Percentiles rank a stretch among this genome's conserved stretches.
phyloP scores from a whole-genome alignment of 2,113 vertebrate genomes.

The Rousettus leschenaultii region DNA sequence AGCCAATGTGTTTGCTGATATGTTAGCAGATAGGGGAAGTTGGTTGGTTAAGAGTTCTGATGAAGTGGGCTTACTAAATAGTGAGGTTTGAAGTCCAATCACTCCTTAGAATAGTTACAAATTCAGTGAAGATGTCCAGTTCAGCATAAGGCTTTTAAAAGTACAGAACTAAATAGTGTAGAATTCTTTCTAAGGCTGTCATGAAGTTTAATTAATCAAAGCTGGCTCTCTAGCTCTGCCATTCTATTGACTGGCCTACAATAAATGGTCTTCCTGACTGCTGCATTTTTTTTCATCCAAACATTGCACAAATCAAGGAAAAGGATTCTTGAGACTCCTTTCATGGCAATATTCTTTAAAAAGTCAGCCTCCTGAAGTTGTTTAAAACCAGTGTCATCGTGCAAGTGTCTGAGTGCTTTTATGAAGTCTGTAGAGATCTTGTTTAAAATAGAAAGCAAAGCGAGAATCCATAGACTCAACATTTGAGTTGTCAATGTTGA shows the following conservation, averaged over 20 bases:
- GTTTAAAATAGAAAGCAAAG: constrained; percentile 39
- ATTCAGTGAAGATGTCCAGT: not conserved
- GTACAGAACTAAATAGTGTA: not conserved
- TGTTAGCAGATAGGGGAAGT: not conserved
- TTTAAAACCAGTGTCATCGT: constrained; percentile 1
- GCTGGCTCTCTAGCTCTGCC: not conserved
- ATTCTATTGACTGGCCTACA: not conserved
- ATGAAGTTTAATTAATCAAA: not conserved
- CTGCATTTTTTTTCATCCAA: not conserved
- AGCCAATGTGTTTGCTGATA: not conserved
- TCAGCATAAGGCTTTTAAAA: not conserved
- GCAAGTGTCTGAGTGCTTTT: not conserved
- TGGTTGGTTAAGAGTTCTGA: not conserved
- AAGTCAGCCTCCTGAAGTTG: not conserved
- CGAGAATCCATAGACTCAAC: not conserved
- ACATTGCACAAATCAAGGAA: not conserved
- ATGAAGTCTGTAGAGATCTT: not conserved
- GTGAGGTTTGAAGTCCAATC: not conserved
- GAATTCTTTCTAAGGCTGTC: not conserved
- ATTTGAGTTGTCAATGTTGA: not conserved
- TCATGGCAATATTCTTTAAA: not conserved
- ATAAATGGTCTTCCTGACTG: not conserved
- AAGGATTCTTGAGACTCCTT: not conserved
- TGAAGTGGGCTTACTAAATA: not conserved
- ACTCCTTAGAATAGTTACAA: not conserved